Conservation (phyloP, 1,140 invertebrate genomes). For the Yoshiicerus persimilis region DNA sequence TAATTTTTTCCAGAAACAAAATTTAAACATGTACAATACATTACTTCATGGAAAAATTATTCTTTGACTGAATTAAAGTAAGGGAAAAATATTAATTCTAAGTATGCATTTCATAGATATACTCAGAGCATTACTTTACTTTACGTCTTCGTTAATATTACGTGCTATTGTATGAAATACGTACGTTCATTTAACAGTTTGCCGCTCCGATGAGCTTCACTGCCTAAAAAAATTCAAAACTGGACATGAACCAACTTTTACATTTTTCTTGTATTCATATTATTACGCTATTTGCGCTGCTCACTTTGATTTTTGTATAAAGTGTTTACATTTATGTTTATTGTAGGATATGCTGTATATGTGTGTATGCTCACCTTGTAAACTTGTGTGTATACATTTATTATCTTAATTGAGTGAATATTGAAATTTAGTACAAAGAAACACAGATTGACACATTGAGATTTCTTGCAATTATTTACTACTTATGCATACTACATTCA, state of each 20-base stretch:
- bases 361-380: neutral
- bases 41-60: neutral
- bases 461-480: neutral
- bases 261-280: neutral
- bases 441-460: neutral
- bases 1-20: neutral
- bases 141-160: too few relatives aligned
- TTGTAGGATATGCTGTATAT: neutral
- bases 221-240: neutral
- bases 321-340: neutral
- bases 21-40: neutral
- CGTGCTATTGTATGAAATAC: too few relatives aligned
- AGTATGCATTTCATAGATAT: too few relatives aligned
- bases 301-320: neutral
- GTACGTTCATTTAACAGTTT: neutral
- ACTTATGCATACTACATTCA: neutral
- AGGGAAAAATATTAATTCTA: neutral
- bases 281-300: neutral
- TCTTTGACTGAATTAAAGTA: neutral
- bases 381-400: neutral
- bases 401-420: constrained; percentile 18
- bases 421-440: neutral
- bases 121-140: neutral
- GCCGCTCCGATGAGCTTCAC: neutral
- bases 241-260: constrained; percentile 9